Base-by-base conservation (phyloP, 1,140 invertebrate genomes). In the Neodiprion lecontei region DNA sequence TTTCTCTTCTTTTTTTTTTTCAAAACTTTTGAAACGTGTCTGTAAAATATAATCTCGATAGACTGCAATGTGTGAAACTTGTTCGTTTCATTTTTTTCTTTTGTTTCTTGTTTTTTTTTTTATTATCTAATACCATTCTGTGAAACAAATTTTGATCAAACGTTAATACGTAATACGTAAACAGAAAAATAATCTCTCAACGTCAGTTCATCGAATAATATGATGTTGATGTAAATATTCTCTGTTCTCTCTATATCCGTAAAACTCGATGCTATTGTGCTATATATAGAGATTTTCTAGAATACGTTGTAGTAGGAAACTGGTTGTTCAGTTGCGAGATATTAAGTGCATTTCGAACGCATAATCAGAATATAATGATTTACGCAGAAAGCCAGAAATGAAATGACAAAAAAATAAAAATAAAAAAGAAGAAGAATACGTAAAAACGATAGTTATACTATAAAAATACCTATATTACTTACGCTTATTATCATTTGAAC, bases 291-390 rank as follows among this genome's bases (percentile, higher is more conserved):
- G 53, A 61, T 61, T 61, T 61, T 12, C 53, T 61, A 61, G 53
- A 61, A 61, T 40, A 40, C n/a, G 53, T 61, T 61, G n/a, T 61
- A 61, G 53, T 17, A 14, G 53, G 53, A 17, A 61, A 61, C 53
- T 61, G 53, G 53, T 5, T 61, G n/a, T 8, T 61, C 53, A 9
- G 11, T 17, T 12, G 53, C n/a, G 9, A 9, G n/a, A 61, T 61
- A 61, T 61, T 61, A 61, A 61, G n/a, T 61, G 53, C 5, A 61
- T 61, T 61, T 61, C 53, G n/a, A 17, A 61, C 53, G 53, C 53
- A 61, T 61, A 61, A 61, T 61, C 53, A 61, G 53, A 61, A 61
- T 40, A 40, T 61, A 17, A 61, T 61, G n/a, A 61, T 61, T 61
- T 61, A 61, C n/a, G 5, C 1, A 61, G 53, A 61, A 12, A 11